Conservation (phyloP, 2,797 vertebrate species). For the Crax fasciolata region DNA sequence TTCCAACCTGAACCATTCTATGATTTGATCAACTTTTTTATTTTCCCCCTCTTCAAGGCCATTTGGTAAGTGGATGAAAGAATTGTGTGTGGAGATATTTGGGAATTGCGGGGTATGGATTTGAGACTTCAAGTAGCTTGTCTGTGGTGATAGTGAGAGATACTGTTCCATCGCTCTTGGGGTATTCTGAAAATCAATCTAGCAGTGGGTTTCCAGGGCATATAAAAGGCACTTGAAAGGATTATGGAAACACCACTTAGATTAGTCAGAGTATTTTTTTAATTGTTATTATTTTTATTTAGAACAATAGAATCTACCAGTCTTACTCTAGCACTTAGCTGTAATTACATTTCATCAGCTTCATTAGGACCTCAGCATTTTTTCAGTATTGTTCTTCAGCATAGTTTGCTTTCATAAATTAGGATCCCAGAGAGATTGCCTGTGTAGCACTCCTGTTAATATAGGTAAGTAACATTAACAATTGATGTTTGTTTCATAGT, state of each 20-base stretch:
- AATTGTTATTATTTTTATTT: background rate
- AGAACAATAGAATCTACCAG: background rate
- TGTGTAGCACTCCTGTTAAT: background rate
- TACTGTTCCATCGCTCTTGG: background rate
- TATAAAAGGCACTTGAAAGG: background rate
- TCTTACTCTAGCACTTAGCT: background rate
- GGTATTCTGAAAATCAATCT: background rate
- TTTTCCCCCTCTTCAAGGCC: background rate
- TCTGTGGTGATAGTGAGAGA: background rate
- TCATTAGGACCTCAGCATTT: background rate
- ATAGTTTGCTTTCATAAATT: background rate
- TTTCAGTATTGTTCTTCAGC: background rate
- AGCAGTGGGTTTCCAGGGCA: background rate
- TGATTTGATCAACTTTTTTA: background rate
- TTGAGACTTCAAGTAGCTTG: background rate
- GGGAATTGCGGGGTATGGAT: background rate
- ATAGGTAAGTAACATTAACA: background rate
- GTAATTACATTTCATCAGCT: background rate
- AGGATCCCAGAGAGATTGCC: background rate
- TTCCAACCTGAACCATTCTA: too few relatives aligned
- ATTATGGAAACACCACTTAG: background rate
- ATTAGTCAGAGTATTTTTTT: background rate
- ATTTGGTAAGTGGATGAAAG: background rate
- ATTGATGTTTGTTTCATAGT: constrained; percentile 30
- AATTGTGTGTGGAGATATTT: background rate